Conservation (phyloP, 2,113 vertebrate genomes). For the Sylvietta virens region DNA sequence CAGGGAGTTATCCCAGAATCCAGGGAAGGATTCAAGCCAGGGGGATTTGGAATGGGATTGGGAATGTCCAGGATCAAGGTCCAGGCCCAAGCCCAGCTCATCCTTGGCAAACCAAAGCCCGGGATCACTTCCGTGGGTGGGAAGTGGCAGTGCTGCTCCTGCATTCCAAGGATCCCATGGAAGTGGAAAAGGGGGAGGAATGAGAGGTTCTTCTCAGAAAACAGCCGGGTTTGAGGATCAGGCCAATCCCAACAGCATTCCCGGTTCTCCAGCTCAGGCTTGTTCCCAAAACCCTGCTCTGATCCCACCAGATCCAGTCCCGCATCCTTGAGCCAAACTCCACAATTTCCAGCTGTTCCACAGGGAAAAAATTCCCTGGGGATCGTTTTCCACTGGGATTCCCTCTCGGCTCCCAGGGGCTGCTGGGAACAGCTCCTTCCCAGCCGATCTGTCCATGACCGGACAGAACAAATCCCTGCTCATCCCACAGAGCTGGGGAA, state of each 20-base stretch:
- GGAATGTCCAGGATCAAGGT: not conserved
- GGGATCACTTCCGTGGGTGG: accelerated
- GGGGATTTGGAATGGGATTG: not conserved
- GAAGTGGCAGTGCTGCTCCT: accelerated
- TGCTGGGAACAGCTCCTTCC: not conserved
- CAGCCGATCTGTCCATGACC: accelerated
- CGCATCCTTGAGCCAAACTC: accelerated
- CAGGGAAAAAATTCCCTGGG: not conserved
- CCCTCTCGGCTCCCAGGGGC: accelerated
- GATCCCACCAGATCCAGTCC: not conserved
- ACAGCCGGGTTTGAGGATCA: not conserved
- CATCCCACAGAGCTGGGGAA: not conserved
- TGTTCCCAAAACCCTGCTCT: accelerated
- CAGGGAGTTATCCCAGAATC: not conserved
- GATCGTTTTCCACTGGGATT: not conserved
- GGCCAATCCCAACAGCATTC: accelerated
- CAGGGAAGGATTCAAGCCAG: not conserved
- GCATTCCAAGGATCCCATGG: not conserved
- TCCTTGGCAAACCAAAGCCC: not conserved
- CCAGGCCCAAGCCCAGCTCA: not conserved
- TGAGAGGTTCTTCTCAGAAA: not conserved
- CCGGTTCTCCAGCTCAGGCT: accelerated
- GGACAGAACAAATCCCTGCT: not conserved
- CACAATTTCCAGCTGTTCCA: not conserved
- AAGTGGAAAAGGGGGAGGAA: not conserved